Conservation (phyloP, 2,888 invertebrate species). For the Lasioglossum pauxillum region DNA sequence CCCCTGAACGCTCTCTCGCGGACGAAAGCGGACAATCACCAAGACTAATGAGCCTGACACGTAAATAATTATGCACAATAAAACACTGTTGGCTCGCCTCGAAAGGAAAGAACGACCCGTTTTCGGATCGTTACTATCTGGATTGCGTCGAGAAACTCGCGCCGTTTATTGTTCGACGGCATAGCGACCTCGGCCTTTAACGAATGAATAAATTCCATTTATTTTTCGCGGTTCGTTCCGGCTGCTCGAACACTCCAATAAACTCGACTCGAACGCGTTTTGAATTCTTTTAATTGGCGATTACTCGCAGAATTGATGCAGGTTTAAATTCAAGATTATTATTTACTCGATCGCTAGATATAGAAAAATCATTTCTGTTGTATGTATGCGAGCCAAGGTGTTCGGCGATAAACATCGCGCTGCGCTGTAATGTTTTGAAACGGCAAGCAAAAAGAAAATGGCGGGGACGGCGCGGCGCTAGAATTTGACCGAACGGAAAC, state of each 20-base stretch:
- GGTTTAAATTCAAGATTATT: too few relatives aligned
- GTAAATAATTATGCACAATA: conserved; percentile 12
- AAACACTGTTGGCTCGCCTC: not conserved
- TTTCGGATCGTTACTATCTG: not conserved
- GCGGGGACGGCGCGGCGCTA: not conserved
- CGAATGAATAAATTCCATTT: not conserved
- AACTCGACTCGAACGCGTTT: too few relatives aligned
- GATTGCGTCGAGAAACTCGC: not conserved
- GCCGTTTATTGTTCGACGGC: not conserved
- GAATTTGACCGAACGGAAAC: conserved; percentile 41
- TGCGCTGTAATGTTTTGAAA: not conserved
- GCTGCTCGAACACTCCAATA: too few relatives aligned
- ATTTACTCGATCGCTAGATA: too few relatives aligned
- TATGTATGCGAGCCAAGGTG: not conserved
- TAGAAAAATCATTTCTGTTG: not conserved
- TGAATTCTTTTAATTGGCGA: too few relatives aligned
- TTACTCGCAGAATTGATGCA: too few relatives aligned
- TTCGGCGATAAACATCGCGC: not conserved
- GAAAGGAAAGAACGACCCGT: not conserved
- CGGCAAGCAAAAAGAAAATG: conserved; percentile 18
- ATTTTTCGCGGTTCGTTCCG: not conserved
- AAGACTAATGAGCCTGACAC: conserved; percentile 19
- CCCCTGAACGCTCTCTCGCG: not conserved
- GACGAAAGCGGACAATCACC: conserved; percentile 12
- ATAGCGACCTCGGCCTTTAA: not conserved